Evolutionary conservation across 2,797 vertebrate genomes (phyloP).

Genomic region (Lagocephalus sceleratus): DNA sequence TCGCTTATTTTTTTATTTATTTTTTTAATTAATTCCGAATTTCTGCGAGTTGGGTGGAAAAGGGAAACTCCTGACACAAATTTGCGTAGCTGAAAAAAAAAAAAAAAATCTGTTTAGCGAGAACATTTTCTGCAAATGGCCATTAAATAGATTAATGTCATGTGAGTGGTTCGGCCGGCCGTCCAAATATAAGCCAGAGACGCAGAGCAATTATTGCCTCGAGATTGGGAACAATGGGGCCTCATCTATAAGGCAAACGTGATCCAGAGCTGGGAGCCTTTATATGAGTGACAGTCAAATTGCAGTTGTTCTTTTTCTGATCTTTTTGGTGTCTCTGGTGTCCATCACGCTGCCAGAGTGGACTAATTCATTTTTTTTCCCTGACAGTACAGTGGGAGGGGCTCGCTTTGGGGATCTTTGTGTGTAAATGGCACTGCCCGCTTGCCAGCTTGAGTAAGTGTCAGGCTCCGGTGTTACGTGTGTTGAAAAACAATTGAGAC

Average conservation of each 20-base stretch:
- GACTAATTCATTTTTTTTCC: slow-evolving; percentile 13
- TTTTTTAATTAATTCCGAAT: not conserved
- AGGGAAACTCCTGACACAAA: slow-evolving; percentile 51
- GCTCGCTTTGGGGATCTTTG: slow-evolving; percentile 14
- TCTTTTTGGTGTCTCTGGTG: slow-evolving; percentile 41
- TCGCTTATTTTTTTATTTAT: not conserved
- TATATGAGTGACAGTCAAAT: slow-evolving; percentile 48
- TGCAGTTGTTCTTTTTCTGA: slow-evolving; percentile 55
- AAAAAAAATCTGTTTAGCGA: slow-evolving; percentile 51
- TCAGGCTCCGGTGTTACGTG: slow-evolving; percentile 49
- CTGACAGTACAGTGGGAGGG: slow-evolving; percentile 30
- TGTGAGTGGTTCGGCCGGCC: slow-evolving; percentile 73
- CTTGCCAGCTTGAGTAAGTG: slow-evolving; percentile 42
- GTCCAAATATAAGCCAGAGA: slow-evolving; percentile 69
- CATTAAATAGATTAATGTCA: slow-evolving; percentile 73
- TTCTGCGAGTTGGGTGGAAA: slow-evolving; percentile 18
- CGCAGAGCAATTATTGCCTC: slow-evolving; percentile 64
- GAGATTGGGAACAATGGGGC: slow-evolving; percentile 68
- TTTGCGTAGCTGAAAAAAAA: slow-evolving; percentile 52
- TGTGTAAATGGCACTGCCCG: slow-evolving; percentile 30
- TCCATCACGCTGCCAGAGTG: slow-evolving; percentile 34
- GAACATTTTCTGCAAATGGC: slow-evolving; percentile 65
- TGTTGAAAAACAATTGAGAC: slow-evolving; percentile 60
- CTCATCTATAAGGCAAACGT: slow-evolving; percentile 69
- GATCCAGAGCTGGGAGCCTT: slow-evolving; percentile 59